phyloP scores from a whole-genome alignment of 2,888 invertebrate species.

The Apamea monoglypha region DNA sequence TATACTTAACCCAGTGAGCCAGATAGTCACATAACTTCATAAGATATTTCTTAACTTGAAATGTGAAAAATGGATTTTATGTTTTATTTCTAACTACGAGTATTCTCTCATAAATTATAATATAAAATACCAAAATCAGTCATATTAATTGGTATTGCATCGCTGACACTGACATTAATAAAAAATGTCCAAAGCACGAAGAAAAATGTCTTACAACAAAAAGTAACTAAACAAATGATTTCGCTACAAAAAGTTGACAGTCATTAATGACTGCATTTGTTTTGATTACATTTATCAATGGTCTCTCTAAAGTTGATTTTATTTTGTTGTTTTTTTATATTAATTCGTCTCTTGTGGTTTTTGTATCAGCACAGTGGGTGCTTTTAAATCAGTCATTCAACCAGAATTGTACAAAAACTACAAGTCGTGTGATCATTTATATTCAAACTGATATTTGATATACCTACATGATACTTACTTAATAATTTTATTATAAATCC shows the following conservation, averaged over 20 bases:
- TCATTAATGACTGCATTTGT: slow-evolving; percentile 37
- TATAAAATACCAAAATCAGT: slow-evolving; percentile 15
- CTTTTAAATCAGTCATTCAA: background rate
- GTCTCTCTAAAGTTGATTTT: slow-evolving; percentile 2
- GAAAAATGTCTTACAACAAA: slow-evolving; percentile 24
- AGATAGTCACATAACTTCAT: slow-evolving; percentile 5
- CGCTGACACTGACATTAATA: slow-evolving; percentile 31
- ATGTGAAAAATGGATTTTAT: slow-evolving; percentile 2
- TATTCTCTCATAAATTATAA: slow-evolving; percentile 40
- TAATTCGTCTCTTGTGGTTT: slow-evolving; percentile 2
- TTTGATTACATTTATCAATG: slow-evolving; percentile 44
- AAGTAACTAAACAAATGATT: slow-evolving; percentile 41
- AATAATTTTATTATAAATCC: background rate
- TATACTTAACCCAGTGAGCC: slow-evolving; percentile 35
- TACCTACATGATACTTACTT: background rate
- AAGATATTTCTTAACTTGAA: slow-evolving; percentile 23
- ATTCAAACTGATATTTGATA: background rate
- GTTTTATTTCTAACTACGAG: slow-evolving; percentile 4
- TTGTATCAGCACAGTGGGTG: background rate
- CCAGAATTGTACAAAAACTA: background rate
- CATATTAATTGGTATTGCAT: slow-evolving; percentile 21
- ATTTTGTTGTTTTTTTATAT: slow-evolving; percentile 18
- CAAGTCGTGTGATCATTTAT: background rate
- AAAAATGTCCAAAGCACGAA: slow-evolving; percentile 1
- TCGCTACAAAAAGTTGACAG: slow-evolving; percentile 46